A percentile compares a stretch with the other conserved stretches of the same genome.
Evolutionary conservation across 2,888 invertebrate genomes (phyloP).

Genomic region (Dasypogon diadema): DNA sequence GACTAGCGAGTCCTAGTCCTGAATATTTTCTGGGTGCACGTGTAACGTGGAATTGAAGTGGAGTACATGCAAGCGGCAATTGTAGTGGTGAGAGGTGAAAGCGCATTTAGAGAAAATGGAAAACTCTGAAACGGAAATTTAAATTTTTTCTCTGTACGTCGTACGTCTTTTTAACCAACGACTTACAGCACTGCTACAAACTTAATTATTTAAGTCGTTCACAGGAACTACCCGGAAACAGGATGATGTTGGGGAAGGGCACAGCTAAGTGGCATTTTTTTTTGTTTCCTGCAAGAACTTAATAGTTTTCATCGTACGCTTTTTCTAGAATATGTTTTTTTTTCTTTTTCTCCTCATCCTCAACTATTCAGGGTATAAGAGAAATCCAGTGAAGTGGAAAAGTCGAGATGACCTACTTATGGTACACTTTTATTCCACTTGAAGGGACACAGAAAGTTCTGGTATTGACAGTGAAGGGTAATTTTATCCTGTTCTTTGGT

Average conservation of each 20-base stretch:
- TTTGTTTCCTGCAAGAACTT: not conserved
- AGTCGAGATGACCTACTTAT: not conserved
- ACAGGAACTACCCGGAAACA: not conserved
- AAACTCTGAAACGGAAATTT: not conserved
- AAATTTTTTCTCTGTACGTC: not conserved
- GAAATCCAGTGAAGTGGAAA: not conserved
- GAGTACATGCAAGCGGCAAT: not conserved
- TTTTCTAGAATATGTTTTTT: not conserved
- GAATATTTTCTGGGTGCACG: not conserved
- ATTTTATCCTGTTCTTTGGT: not conserved
- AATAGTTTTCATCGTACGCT: not conserved
- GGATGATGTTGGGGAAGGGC: not conserved
- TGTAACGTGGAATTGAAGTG: not conserved
- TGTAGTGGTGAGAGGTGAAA: not conserved
- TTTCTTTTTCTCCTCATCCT: not conserved
- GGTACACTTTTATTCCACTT: not conserved
- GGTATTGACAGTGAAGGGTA: not conserved
- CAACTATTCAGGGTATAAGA: not conserved
- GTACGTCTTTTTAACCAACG: not conserved
- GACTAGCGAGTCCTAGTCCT: not conserved
- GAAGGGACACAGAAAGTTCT: not conserved
- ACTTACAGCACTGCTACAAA: not conserved
- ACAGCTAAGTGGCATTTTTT: slow-evolving; percentile 5
- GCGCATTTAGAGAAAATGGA: not conserved
- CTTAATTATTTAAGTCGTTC: not conserved